Evolutionary conservation across 2,888 invertebrate species (phyloP).

Genomic region (Cheilosia variabilis): DNA sequence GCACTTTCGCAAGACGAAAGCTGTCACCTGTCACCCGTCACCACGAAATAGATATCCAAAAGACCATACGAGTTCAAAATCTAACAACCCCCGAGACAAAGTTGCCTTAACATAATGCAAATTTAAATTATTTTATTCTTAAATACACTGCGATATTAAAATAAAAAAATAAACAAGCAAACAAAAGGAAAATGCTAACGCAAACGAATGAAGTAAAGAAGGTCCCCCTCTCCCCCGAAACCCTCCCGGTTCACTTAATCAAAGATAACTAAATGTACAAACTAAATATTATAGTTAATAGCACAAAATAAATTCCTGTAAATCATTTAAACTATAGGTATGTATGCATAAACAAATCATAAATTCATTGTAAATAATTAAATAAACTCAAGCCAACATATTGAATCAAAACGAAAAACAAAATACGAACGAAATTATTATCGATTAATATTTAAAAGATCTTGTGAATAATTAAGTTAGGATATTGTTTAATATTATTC

Average conservation of each 20-base stretch:
- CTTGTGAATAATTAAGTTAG: conserved; percentile 20
- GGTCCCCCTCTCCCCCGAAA: background rate
- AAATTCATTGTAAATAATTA: conserved; percentile 41
- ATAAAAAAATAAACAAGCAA: background rate
- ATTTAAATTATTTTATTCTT: conserved; percentile 25
- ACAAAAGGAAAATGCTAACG: background rate
- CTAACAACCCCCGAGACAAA: too few species aligned
- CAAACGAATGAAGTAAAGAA: background rate
- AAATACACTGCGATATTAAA: conserved; percentile 55
- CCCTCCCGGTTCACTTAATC: conserved; percentile 43
- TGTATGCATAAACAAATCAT: background rate
- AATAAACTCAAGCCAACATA: background rate
- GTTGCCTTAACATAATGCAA: conserved; percentile 22
- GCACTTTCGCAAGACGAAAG: too few species aligned
- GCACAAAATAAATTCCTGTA: conserved; percentile 32
- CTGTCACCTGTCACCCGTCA: too few species aligned
- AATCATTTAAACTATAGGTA: conserved; percentile 21
- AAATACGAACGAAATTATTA: conserved; percentile 22
- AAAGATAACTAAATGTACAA: conserved; percentile 65
- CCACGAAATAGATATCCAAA: too few species aligned
- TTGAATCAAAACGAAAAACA: conserved; percentile 11
- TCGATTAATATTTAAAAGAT: conserved; percentile 1
- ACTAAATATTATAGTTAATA: conserved; percentile 43
- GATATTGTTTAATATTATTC: background rate
- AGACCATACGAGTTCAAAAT: too few species aligned